phyloP scores from a whole-genome alignment of 2,113 vertebrate species.

The Arothron firmamentum region DNA sequence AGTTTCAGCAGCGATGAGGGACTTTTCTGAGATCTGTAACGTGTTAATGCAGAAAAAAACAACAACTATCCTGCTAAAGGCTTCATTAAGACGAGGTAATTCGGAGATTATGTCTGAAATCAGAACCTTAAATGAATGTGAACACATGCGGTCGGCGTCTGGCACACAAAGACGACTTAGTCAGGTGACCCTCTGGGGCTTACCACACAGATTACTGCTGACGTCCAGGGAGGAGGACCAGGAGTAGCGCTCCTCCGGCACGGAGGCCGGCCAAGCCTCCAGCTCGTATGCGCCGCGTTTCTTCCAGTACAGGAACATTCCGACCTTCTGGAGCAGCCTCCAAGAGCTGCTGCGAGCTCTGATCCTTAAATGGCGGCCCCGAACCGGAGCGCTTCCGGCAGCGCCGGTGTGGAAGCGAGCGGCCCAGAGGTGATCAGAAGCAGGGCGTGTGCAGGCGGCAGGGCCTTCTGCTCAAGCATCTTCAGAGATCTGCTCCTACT shows the following conservation, averaged over 20 bases:
- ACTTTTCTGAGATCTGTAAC: no score
- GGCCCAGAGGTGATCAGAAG: background rate
- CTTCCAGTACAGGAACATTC: conserved; percentile 92
- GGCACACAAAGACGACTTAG: background rate
- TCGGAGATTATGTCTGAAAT: background rate
- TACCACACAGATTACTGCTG: conserved; percentile 82
- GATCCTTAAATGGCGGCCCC: background rate
- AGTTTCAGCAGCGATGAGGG: no score
- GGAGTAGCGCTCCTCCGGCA: conserved; percentile 82
- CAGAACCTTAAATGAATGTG: background rate
- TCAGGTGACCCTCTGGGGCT: conserved; percentile 48
- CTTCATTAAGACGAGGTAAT: no score
- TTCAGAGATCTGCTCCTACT: no score
- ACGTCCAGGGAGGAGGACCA: conserved; percentile 87
- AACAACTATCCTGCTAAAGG: no score
- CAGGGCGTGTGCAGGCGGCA: conserved; percentile 6
- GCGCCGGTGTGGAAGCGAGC: background rate
- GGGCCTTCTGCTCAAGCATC: no score
- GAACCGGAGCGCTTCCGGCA: background rate
- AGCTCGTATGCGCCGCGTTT: conserved; percentile 88
- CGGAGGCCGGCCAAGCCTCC: conserved; percentile 75
- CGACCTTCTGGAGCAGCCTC: conserved; percentile 8
- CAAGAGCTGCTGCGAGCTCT: background rate
- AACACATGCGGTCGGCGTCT: background rate
- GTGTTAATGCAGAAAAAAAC: no score